Base-by-base conservation (phyloP, 2,797 vertebrate genomes). In the Bovichtus diacanthus region DNA sequence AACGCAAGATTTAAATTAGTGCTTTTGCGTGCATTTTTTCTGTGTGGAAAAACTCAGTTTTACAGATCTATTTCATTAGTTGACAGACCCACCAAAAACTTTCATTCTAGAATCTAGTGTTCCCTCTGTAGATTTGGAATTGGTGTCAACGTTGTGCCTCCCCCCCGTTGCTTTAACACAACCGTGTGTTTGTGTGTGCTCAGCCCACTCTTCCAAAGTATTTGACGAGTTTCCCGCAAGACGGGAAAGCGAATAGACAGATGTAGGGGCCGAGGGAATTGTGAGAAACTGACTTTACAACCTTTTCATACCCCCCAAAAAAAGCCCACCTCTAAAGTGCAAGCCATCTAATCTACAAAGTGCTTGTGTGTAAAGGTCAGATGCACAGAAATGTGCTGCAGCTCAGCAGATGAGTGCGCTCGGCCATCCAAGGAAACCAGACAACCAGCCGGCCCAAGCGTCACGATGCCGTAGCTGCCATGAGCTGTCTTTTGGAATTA, bases 231-330 rank as follows among this genome's bases (percentile, higher is more conserved):
- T 63, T 62, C 46, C n/a, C 1, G 23, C 15, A 51, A 86, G 76
- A 74, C 44, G 7, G 41, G 41, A 21, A 51, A 84, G 76, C 16
- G 68, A 76, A 56, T 9, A 6, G 66, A 66, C 86, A 83, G 77
- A 82, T 80, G 86, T 74, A 66, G 53, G 60, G 54, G 50, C 8
- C 25, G 11, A 2, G 38, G 8, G 21, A 66, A 44, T 49, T 64
- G 54, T 29, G 23, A 50, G 25, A 64, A 59, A 19, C 18, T 10
- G 29, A 71, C 47, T 39, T 19, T 11, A 4, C 46, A 19, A 13
- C 58, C 25, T 15, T n/a, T 11, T n/a, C 25, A 3, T n/a, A 2
- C 10, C 27, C 8, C 15, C 13, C 2, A 5, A 16, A 50, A 12
- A 31, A 8, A 16, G 19, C 59, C 9, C 2, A 0, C 13, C 47